Evolutionary conservation across 2,113 vertebrate species (phyloP), one percentile per base, ranked within the genome.

Genomic region (Chroicocephalus ridibundus): DNA sequence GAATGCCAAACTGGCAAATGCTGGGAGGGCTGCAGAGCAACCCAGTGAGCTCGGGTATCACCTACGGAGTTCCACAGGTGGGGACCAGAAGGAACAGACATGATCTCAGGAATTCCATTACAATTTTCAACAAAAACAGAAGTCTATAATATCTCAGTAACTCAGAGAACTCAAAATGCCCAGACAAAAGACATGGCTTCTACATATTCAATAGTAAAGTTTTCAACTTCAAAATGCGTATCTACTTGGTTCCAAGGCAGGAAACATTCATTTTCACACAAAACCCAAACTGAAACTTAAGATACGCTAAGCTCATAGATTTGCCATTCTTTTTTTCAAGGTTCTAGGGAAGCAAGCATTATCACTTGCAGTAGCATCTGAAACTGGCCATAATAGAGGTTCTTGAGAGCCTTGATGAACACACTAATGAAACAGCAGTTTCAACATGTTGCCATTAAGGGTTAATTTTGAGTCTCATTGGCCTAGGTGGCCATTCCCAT

Each of bases 1-100:
- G 13, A 5, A 0, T 0, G 0, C 7, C 44, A 19, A 69, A 87
- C 40, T 22, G 11, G n/a, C 32, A 77, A 81, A 58, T 0, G 2
- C 36, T 65, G 26, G 4, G 26, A 91, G 24, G 21, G 60, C 36
- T 91, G 31, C 0, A 0, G 32, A 74, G 57, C 20, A 83, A 94
- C 65, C 13, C 3, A 0, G 3, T 1, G 25, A 76, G 38, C 36
- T 54, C 17, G 5, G 21, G 27, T 78, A 77, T 57, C 69, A 52
- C 60, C 31, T 34, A 12, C n/a, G 51, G 21, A 74, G 20, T 57
- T 49, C 61, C 31, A 47, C 21, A 71, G 36, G 57, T 15, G 11
- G 16, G 13, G 16, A 58, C 15, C 24, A 32, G 40, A 74, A 69
- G 5, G 27, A 95, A 40, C 13, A 46, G 34, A 32, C 11, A 65